Conservation (phyloP, 1,140 invertebrate genomes). For the Zaprionus davidi region DNA sequence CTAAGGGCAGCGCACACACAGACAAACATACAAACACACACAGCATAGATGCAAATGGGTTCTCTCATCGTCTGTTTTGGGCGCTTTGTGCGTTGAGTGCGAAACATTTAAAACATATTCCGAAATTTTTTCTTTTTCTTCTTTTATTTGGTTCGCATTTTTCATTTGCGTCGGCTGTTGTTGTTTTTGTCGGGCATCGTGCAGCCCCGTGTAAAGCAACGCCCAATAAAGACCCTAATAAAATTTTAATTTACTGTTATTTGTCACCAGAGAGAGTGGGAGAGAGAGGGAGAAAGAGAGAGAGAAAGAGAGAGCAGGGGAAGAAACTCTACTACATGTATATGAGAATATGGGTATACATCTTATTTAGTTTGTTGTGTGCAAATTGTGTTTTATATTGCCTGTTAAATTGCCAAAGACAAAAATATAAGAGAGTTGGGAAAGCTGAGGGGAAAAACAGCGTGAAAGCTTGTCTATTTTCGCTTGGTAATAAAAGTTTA, state of each 20-base stretch:
- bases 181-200: conserved; percentile 2
- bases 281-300: no score
- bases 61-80: conserved; percentile 19
- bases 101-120: conserved; percentile 80
- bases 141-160: conserved; percentile 35
- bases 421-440: conserved; percentile 15
- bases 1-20: conserved; percentile 15
- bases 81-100: conserved; percentile 29
- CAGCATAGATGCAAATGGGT: conserved; percentile 46
- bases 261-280: conserved; percentile 67
- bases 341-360: conserved; percentile 43
- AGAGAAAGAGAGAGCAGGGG: neutral
- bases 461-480: conserved; percentile 34
- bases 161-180: conserved; percentile 36
- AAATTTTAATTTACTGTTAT: conserved; percentile 83
- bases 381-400: conserved; percentile 53
- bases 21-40: conserved; percentile 57
- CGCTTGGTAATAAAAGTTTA: conserved; percentile 8
- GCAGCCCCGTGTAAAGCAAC: conserved; percentile 59
- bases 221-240: conserved; percentile 81
- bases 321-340: conserved; percentile 23
- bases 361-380: conserved; percentile 33
- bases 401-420: conserved; percentile 34
- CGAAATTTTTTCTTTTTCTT: conserved; percentile 41
- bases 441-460: neutral